phyloP scores from a whole-genome alignment of 2,888 invertebrate genomes.

The Lymantria monacha region DNA sequence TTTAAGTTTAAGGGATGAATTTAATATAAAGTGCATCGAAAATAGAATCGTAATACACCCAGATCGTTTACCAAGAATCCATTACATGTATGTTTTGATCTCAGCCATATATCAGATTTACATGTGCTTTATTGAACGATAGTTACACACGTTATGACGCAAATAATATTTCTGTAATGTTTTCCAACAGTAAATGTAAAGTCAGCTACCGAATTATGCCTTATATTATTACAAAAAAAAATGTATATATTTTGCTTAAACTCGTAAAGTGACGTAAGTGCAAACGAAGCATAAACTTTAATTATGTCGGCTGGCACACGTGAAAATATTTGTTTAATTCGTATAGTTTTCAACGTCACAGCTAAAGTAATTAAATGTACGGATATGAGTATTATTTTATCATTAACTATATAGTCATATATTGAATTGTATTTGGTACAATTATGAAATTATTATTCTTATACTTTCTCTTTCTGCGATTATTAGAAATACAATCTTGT shows the following conservation, averaged over 20 bases:
- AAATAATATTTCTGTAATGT: slow-evolving; percentile 19
- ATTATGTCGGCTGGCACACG: slow-evolving; percentile 10
- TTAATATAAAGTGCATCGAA: slow-evolving; percentile 7
- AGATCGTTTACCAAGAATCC: slow-evolving; percentile 12
- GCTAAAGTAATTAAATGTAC: no score
- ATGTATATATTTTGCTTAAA: slow-evolving; percentile 2
- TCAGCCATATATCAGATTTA: slow-evolving; percentile 13
- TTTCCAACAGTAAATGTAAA: slow-evolving; percentile 11
- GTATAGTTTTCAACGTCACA: no score
- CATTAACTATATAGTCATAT: no score
- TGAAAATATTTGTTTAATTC: slow-evolving; percentile 7
- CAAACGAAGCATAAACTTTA: slow-evolving; percentile 11
- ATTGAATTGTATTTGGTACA: no score
- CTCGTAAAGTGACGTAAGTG: not conserved
- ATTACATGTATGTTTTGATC: slow-evolving; percentile 19
- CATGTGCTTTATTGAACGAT: slow-evolving; percentile 10
- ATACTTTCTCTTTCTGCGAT: no score
- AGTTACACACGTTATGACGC: slow-evolving; percentile 20
- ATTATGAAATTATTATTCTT: no score
- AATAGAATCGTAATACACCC: slow-evolving; percentile 17
- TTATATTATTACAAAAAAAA: not conserved
- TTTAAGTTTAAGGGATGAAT: no score
- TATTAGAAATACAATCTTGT: no score
- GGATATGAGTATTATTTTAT: no score
- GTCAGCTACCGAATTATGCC: slow-evolving; percentile 18